A percentile compares a stretch with the other conserved stretches of the same genome.
phyloP scores from a whole-genome alignment of 2,888 invertebrate genomes.

The Chironomus riparius region DNA sequence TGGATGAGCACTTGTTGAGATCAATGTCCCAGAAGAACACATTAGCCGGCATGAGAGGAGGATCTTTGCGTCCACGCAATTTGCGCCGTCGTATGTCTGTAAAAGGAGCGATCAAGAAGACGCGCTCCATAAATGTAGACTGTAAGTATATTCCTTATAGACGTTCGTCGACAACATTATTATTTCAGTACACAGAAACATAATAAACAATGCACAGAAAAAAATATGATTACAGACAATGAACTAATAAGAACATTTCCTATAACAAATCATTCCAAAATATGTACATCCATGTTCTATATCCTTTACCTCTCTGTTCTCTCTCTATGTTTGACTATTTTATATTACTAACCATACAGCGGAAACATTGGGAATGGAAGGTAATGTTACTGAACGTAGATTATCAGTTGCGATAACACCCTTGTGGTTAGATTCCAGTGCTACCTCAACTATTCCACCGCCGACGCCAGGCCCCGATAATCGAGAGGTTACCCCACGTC shows the following conservation, averaged over 20 bases:
- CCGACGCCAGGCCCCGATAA: background rate
- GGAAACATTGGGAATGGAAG: conserved; percentile 72
- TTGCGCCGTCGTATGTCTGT: conserved; percentile 74
- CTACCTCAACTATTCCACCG: conserved; percentile 36
- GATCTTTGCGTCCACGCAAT: conserved; percentile 47
- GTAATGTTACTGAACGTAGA: conserved; percentile 48
- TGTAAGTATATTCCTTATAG: conserved; percentile 49
- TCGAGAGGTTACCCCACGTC: conserved; percentile 22
- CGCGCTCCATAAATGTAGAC: conserved; percentile 85
- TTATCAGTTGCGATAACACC: conserved; percentile 45
- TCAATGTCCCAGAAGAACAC: conserved; percentile 67
- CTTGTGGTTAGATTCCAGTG: conserved; percentile 41
- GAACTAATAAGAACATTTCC: background rate
- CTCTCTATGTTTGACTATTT: background rate
- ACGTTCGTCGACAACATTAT: too few species aligned
- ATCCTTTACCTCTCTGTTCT: background rate
- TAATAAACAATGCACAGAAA: background rate
- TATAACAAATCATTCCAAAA: background rate
- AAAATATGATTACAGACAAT: too few species aligned
- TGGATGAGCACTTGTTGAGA: conserved; percentile 76
- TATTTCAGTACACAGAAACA: background rate
- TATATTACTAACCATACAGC: conserved; percentile 43
- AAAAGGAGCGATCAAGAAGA: conserved; percentile 87
- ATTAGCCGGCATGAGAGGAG: conserved; percentile 47
- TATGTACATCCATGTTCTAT: background rate